These are phyloP conservation scores for Melanostigma gelatinosum DNA, from an alignment of 2,113 vertebrate species.

Conservation along the genomic window DNA sequence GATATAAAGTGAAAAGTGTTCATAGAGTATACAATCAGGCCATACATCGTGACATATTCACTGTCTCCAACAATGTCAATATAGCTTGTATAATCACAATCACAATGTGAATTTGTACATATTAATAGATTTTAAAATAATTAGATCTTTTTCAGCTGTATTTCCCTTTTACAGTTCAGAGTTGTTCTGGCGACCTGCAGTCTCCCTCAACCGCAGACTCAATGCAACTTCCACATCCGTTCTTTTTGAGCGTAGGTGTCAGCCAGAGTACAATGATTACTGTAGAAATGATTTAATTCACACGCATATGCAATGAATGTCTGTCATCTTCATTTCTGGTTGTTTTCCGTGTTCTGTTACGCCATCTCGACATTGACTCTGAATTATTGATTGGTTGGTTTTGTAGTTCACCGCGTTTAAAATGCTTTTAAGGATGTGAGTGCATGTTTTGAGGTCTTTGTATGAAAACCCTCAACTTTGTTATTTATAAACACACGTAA, in stretches of 20 bases:
- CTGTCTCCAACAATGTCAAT: neutral
- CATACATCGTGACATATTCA: neutral
- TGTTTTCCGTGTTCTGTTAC: conserved; percentile 65
- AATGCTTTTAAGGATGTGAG: conserved; percentile 78
- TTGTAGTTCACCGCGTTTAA: conserved; percentile 72
- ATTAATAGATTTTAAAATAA: neutral
- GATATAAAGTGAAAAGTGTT: no score
- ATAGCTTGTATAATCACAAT: neutral
- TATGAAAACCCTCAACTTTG: conserved; percentile 72
- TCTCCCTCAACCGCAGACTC: neutral
- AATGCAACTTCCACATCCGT: neutral
- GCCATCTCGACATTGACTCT: conserved; percentile 52
- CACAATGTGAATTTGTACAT: neutral
- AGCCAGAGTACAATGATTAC: neutral
- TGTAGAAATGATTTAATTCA: conserved; percentile 10
- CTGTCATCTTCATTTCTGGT: conserved; percentile 57
- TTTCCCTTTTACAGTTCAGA: neutral
- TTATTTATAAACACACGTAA: conserved; percentile 73
- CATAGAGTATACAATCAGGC: neutral
- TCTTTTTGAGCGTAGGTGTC: conserved; percentile 17
- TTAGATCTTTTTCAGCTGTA: neutral
- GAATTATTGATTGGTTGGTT: conserved; percentile 79
- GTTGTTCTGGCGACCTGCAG: neutral
- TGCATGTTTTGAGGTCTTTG: conserved; percentile 78
- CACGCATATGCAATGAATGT: conserved; percentile 46